These are phyloP conservation scores for Carapus acus DNA, from an alignment of 2,797 vertebrate species.

Conservation along the genomic window DNA sequence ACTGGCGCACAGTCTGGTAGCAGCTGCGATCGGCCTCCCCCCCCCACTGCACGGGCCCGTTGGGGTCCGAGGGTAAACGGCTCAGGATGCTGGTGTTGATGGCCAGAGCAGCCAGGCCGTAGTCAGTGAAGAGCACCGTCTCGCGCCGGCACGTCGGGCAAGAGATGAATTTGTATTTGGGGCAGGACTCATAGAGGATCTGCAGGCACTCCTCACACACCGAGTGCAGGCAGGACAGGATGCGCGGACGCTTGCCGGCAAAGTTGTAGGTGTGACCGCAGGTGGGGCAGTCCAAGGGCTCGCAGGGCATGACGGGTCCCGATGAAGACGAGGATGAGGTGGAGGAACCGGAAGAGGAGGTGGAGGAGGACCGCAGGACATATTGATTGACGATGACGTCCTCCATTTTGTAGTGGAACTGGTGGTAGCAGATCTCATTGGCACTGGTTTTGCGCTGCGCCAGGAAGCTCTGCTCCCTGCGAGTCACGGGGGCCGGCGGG, in stretches of 20 bases:
- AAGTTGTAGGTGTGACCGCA: slow-evolving; percentile 97
- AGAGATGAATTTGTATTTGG: slow-evolving; percentile 99
- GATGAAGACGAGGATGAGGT: slow-evolving; percentile 67
- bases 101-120: slow-evolving; percentile 92
- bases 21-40: slow-evolving; percentile 95
- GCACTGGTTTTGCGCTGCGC: slow-evolving; percentile 81
- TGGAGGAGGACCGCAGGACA: slow-evolving; percentile 81
- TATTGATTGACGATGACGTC: slow-evolving; percentile 98
- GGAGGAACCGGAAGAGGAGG: slow-evolving; percentile 68
- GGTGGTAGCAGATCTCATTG: slow-evolving; percentile 90
- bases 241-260: slow-evolving; percentile 90
- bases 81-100: slow-evolving; percentile 98
- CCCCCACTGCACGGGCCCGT: slow-evolving; percentile 89
- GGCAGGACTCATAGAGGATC: slow-evolving; percentile 98
- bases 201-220: slow-evolving; percentile 99
- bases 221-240: slow-evolving; percentile 96
- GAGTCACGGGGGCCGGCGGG: slow-evolving; percentile 69
- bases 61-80: slow-evolving; percentile 86
- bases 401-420: slow-evolving; percentile 92
- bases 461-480: slow-evolving; percentile 76
- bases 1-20: slow-evolving; percentile 99
- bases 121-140: slow-evolving; percentile 99
- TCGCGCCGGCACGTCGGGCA: slow-evolving; percentile 95
- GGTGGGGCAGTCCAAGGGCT: slow-evolving; percentile 97
- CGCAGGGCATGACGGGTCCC: slow-evolving; percentile 77